Evolutionary conservation across 2,888 invertebrate species (phyloP), one percentile per base, ranked within the genome.

Genomic region (Drosophila meridionalis): DNA sequence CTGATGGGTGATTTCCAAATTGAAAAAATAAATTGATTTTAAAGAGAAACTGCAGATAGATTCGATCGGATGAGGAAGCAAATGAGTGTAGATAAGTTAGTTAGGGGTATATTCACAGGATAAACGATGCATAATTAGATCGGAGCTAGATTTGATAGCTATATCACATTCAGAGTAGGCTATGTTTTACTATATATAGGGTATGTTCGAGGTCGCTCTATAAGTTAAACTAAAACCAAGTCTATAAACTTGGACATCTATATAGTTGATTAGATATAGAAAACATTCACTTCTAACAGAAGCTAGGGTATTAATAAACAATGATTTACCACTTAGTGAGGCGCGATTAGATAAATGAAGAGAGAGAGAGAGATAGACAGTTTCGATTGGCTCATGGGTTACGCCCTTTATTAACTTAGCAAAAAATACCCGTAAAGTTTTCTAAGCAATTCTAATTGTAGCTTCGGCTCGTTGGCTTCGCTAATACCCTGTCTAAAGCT

Each of bases 391-490:
- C 28, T 4, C 14, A 53, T 28, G 48, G 45, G 40, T 30, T 6
- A 45, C 65, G 65, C 8, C 52, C 69, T 79, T 63, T 72, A 78
- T 73, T 85, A 50, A n/a, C n/a, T 32, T 34, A 32, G 11, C 9
- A 50, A n/a, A n/a, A n/a, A 73, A 64, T 65, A 69, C 69, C 64
- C 68, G 66, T 42, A 20, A 47, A 38, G 14, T 14, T 14, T 12
- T 26, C 20, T 55, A 50, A 14, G 9, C 32, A 47, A 53, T 26
- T 50, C 30, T 62, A 61, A 26, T 40, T 34, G 20, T n/a, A 48
- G 48, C 30, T 9, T 7, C 9, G 4, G 32, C 2, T 32, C 32
- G 50, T 34, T 32, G 48, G 8, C 14, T 9, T 30, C 2, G 4
- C 32, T 50, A 12, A 36, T 20, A 4, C 34, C 9, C 34, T 36